Evolutionary conservation across 2,113 vertebrate genomes (phyloP).

Genomic region (Azemiops feae): DNA sequence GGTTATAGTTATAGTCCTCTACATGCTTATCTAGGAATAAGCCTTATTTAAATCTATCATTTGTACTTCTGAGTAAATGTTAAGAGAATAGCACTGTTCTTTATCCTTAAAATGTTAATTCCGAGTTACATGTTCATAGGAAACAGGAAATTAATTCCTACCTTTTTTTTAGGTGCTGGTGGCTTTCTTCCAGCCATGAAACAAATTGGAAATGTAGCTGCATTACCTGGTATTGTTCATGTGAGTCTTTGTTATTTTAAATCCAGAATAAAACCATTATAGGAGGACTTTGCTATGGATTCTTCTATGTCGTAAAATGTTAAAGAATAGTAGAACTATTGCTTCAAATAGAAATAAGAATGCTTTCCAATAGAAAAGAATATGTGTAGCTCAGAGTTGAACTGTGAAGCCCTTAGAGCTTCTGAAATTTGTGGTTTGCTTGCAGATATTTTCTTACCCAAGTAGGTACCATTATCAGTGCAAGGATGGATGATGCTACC

Average conservation of each 20-base stretch:
- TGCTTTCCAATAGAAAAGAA: neutral
- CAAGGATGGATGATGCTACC: neutral
- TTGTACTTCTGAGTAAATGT: neutral
- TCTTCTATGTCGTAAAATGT: neutral
- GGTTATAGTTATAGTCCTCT: neutral
- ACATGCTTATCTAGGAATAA: neutral
- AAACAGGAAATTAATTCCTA: neutral
- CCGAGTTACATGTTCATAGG: neutral
- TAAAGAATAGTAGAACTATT: neutral
- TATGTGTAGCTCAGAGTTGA: neutral
- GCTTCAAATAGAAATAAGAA: neutral
- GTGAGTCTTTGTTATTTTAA: constrained; percentile 47
- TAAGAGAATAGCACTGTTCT: neutral
- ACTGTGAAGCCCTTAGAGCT: neutral
- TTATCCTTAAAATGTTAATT: neutral
- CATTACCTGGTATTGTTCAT: constrained; percentile 91
- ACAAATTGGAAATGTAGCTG: constrained; percentile 97
- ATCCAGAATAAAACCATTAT: neutral
- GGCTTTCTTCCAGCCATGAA: constrained; percentile 98
- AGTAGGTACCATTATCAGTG: neutral
- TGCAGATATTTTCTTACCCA: neutral
- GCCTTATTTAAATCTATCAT: neutral
- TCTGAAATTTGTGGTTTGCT: neutral
- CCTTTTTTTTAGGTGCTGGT: constrained; percentile 78
- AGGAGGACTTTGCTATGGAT: neutral